A percentile compares a stretch with the other conserved stretches of the same genome.
phyloP scores from a whole-genome alignment of 2,113 vertebrate species.

The Paramisgurnus dabryanus region DNA sequence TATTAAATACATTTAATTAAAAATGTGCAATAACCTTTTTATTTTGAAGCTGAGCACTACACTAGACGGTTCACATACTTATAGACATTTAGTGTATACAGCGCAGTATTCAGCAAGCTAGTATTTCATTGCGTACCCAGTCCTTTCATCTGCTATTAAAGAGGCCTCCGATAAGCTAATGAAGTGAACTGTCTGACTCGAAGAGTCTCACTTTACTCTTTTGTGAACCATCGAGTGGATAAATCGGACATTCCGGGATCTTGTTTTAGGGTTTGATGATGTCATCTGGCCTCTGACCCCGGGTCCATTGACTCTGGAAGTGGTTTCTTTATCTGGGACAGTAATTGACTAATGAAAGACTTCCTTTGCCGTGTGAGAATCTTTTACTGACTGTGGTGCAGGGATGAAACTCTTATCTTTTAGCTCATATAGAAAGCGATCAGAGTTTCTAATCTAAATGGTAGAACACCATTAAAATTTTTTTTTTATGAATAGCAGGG shows the following conservation, averaged over 20 bases:
- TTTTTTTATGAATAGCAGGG: neutral
- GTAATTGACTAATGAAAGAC: constrained; percentile 82
- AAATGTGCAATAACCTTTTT: too few relatives aligned
- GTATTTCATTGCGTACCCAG: neutral
- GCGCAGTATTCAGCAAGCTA: neutral
- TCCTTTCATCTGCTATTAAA: neutral
- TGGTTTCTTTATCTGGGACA: constrained; percentile 71
- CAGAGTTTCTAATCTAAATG: neutral
- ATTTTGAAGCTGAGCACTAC: too few relatives aligned
- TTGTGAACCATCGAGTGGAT: constrained; percentile 65
- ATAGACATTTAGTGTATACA: too few relatives aligned
- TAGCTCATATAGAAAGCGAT: neutral
- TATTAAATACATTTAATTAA: too few relatives aligned
- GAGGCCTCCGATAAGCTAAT: neutral
- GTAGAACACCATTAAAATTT: neutral
- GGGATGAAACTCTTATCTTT: constrained; percentile 24
- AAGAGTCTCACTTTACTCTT: constrained; percentile 32
- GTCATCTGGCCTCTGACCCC: constrained; percentile 76
- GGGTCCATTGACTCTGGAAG: constrained; percentile 72
- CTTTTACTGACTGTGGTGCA: constrained; percentile 60
- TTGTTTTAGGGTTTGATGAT: constrained; percentile 68
- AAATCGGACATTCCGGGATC: constrained; percentile 66
- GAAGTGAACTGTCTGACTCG: neutral
- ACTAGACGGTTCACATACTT: too few relatives aligned
- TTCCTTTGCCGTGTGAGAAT: constrained; percentile 68